Percentiles rank a stretch among this genome's conserved stretches.
These are phyloP conservation scores for Rhyacophila evoluta DNA, from an alignment of 2,888 invertebrate species.

Conservation along the genomic window DNA sequence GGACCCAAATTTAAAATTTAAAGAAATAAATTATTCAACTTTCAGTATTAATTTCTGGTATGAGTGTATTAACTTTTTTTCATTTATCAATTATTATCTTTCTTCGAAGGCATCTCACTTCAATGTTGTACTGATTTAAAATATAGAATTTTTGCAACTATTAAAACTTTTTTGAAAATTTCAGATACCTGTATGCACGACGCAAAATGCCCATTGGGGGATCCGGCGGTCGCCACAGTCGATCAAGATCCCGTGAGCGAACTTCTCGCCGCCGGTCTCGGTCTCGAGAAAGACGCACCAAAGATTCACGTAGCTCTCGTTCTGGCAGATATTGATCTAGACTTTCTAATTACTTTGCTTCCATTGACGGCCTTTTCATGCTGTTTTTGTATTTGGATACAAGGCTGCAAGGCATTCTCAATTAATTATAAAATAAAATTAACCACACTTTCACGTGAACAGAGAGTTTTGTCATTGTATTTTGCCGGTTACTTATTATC, in stretches of 20 bases:
- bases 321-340: slow-evolving; percentile 67
- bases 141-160: too few relatives aligned
- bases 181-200: slow-evolving; percentile 79
- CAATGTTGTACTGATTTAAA: too few relatives aligned
- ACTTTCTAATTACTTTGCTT: background rate
- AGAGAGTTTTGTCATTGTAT: too few relatives aligned
- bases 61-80: too few relatives aligned
- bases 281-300: slow-evolving; percentile 67
- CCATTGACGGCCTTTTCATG: background rate
- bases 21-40: too few relatives aligned
- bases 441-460: too few relatives aligned
- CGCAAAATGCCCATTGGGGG: slow-evolving; percentile 65
- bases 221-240: slow-evolving; percentile 57
- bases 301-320: slow-evolving; percentile 66
- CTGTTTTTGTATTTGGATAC: background rate
- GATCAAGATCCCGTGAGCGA: slow-evolving; percentile 58
- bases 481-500: too few relatives aligned
- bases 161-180: slow-evolving; percentile 55
- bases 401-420: background rate
- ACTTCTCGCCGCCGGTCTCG: slow-evolving; percentile 60
- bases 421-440: too few relatives aligned
- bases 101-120: too few relatives aligned
- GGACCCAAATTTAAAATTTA: too few relatives aligned
- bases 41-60: too few relatives aligned
- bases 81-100: too few relatives aligned